Evolutionary conservation across 2,888 invertebrate genomes (phyloP).

Genomic region (Amaurobius ferox): DNA sequence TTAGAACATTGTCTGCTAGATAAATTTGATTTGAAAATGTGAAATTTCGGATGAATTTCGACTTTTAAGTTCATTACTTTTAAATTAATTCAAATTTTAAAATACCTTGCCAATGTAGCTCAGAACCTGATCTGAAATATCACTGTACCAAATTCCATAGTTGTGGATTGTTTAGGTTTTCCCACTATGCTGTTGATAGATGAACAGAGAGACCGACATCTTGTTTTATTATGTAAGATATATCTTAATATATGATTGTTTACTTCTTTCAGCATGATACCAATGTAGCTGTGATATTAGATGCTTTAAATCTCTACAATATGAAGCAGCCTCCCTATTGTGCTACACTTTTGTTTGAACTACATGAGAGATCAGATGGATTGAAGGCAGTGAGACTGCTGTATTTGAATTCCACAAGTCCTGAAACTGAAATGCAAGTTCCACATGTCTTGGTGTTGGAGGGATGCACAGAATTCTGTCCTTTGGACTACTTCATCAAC

Average conservation of each 20-base stretch:
- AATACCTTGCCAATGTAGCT: neutral
- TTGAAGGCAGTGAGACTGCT: slow-evolving; percentile 28
- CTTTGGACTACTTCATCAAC: slow-evolving; percentile 45
- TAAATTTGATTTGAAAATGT: too few species aligned
- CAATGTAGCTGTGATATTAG: slow-evolving; percentile 51
- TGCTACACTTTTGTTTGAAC: slow-evolving; percentile 49
- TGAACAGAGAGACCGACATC: too few species aligned
- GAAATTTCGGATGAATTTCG: too few species aligned
- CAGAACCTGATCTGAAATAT: too few species aligned
- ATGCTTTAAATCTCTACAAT: slow-evolving; percentile 57
- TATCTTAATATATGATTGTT: too few species aligned
- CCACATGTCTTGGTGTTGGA: slow-evolving; percentile 43
- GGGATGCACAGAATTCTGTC: slow-evolving; percentile 60
- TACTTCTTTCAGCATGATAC: slow-evolving; percentile 65
- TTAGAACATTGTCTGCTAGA: too few species aligned
- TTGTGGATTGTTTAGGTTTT: too few species aligned
- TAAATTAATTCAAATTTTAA: too few species aligned
- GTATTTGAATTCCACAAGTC: slow-evolving; percentile 49
- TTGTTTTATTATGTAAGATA: too few species aligned
- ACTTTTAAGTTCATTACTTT: too few species aligned
- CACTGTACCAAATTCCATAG: too few species aligned
- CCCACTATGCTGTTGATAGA: too few species aligned
- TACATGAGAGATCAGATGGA: slow-evolving; percentile 24
- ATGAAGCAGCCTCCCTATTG: slow-evolving; percentile 52
- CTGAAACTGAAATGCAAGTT: slow-evolving; percentile 30